Base-by-base conservation (phyloP, 1,140 invertebrate genomes). In the Zaprionus africanus region DNA sequence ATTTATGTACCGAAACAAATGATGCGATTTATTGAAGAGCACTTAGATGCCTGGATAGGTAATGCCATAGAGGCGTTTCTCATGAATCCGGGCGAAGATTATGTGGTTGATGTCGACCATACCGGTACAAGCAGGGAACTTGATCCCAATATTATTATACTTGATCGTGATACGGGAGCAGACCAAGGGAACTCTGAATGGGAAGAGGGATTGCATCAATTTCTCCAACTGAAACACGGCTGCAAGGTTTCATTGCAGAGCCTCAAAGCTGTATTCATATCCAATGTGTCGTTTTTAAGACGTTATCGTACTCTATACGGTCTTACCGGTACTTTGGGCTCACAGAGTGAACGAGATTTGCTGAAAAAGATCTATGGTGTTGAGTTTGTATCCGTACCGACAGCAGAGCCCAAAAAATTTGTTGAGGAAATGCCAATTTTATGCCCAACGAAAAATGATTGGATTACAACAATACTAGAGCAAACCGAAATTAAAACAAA, bases 201-300 rank as follows among this genome's bases (percentile, higher is more conserved):
- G 93, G 87, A 82, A 36, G 85, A 92, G 36, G 93, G 76, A 1
- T 60, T 93, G 1, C 93, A 93, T 61, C 93, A 93, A 61, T 93
- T 93, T 67, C 67, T 93, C 2, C 93, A 93, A 64, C 68, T 93
- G 2, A 93, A 93, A 68, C 92, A 93, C 60, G 92, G 91, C n/a
- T 82, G 91, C n/a, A 88, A 87, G 28, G 28, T 93, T 0, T 87
- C 91, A 0, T 56, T 81, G 12, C 76, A 93, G 41, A 92, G 84
- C 38, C 66, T 93, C 5, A 93, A 92, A 61, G 85, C 86, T 19
- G 86, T 92, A 34, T 93, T 92, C 60, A 78, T 93, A 31, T 93
- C 93, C 0, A 93, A 93, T 70, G 88, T 93, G 9, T 78, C 79
- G 2, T 93, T 79, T 56, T 90, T 93, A 9, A 92, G 86, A 60